phyloP scores from a whole-genome alignment of 2,113 vertebrate genomes.

The Solenodon paradoxus region DNA sequence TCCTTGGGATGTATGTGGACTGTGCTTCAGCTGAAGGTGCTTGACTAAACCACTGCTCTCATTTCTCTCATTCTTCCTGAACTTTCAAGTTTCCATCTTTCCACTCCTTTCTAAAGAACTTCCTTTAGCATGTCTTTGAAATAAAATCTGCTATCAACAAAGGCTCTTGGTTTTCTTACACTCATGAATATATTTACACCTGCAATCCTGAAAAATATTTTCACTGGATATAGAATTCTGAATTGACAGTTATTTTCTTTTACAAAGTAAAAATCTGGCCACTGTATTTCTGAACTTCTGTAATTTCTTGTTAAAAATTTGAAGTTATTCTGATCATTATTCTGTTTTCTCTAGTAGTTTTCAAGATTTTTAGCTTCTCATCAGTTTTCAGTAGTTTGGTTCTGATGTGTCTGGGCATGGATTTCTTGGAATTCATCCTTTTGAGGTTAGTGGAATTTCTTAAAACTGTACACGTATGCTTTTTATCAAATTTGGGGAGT shows the following conservation, averaged over 20 bases:
- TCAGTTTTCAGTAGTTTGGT: neutral
- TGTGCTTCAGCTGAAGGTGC: no score
- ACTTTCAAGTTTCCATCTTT: neutral
- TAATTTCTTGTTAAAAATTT: neutral
- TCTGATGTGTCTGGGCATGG: neutral
- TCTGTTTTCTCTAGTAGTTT: neutral
- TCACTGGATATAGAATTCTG: no score
- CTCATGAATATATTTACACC: neutral
- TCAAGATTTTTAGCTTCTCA: neutral
- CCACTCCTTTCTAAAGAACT: neutral
- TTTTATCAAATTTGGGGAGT: no score
- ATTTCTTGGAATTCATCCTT: neutral
- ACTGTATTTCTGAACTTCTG: neutral
- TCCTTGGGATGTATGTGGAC: no score
- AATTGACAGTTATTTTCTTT: neutral
- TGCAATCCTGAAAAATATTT: neutral
- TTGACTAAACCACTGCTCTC: no score
- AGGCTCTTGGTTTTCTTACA: neutral
- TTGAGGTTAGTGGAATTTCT: neutral
- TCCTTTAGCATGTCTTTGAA: neutral
- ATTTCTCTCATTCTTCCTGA: neutral
- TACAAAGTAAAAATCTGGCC: neutral
- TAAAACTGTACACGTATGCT: neutral
- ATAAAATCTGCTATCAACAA: neutral
- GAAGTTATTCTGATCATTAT: neutral